Evolutionary conservation across 1,140 invertebrate species (phyloP), one percentile per base, ranked within the genome.

Genomic region (Drosophila burlai): DNA sequence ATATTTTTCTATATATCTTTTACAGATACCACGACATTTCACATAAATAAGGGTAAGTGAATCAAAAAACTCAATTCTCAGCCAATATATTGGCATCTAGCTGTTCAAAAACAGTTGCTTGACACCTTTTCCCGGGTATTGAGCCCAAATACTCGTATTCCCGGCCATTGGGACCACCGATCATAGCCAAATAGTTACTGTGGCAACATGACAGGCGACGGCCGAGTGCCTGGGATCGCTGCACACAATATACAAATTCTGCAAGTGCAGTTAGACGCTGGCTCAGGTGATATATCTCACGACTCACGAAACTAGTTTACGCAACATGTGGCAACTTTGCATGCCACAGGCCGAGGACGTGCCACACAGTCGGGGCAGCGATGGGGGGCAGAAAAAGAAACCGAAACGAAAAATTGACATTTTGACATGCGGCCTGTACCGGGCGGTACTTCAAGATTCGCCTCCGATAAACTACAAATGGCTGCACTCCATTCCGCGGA

Each of bases 311-410:
- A 90, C 85, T 90, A 90, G 85, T 90, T 90, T 90, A 90, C 85
- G 85, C 85, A 90, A 90, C 85, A 90, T 90, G 85, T 90, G 85
- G 81, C 81, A 84, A 89, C 80, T 87, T 89, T 90, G 85, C 85
- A 89, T 89, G 85, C 85, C 85, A 74, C 85, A 90, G 67, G 52
- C 49, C 57, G 49, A 71, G 61, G 66, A 47, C 64, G 57, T 81
- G 43, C 73, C 71, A 72, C 79, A 67, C 65, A 82, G 62, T 52
- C 45, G 49, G 54, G 46, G 34, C 54, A 60, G 47, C 52, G 36
- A 18, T 29, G 13, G 26, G 29, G 29, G 6, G 15, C 18, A 47
- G 43, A 45, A 43, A 64, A 55, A 63, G 34, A 71, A 46, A 66
- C 29, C 31, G 67, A 71, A 63, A 67, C 82, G 36, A 89, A 87